phyloP scores from a whole-genome alignment of 1,140 invertebrate genomes.

The Drosophila busckii region DNA sequence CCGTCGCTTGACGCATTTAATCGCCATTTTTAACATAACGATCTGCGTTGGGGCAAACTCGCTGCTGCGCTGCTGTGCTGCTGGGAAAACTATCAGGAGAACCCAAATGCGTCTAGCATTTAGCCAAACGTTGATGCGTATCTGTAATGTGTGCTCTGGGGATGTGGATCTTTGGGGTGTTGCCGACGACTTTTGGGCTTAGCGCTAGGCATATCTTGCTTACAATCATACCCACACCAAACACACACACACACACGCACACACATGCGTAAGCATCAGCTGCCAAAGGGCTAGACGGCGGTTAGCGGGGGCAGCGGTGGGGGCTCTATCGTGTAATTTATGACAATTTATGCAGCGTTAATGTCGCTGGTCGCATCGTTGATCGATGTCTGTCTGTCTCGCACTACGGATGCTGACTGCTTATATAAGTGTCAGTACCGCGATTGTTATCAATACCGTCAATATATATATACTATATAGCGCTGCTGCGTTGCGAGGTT shows the following conservation, averaged over 20 bases:
- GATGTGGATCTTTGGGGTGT: conserved; percentile 58
- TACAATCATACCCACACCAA: conserved; percentile 19
- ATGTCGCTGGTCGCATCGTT: conserved; percentile 66
- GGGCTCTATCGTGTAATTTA: conserved; percentile 60
- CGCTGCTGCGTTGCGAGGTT: too few relatives aligned
- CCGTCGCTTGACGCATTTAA: conserved; percentile 57
- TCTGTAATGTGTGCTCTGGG: conserved; percentile 58
- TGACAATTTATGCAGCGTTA: conserved; percentile 78
- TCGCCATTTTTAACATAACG: conserved; percentile 71
- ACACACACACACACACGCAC: conserved; percentile 39
- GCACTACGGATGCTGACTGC: conserved; percentile 61
- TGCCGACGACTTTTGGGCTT: conserved; percentile 63
- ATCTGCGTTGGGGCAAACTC: conserved; percentile 29
- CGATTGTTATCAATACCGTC: conserved; percentile 56
- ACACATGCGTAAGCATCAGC: conserved; percentile 45
- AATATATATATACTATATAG: too few relatives aligned
- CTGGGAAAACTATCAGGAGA: conserved; percentile 16
- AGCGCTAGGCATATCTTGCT: conserved; percentile 38
- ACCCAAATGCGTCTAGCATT: conserved; percentile 59
- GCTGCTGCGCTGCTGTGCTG: too few relatives aligned
- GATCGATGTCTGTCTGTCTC: conserved; percentile 72
- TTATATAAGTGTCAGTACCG: conserved; percentile 62
- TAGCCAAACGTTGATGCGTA: conserved; percentile 73
- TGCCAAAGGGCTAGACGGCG: conserved; percentile 41
- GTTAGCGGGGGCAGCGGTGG: neutral